phyloP scores from a whole-genome alignment of 2,888 invertebrate species.

The Hypena proboscidalis region DNA sequence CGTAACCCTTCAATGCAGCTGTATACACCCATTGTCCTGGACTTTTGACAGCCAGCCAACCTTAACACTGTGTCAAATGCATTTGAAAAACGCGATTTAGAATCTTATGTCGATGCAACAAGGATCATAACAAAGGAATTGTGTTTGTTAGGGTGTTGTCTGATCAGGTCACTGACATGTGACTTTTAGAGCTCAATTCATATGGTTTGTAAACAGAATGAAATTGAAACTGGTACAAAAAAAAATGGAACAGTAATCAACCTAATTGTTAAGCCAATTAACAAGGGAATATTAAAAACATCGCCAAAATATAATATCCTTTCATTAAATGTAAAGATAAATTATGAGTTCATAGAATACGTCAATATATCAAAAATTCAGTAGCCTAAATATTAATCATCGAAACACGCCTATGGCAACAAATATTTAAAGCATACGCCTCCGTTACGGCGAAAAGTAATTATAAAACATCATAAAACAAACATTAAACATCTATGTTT shows the following conservation, averaged over 20 bases:
- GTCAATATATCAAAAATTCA: no score
- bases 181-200: constrained; percentile 39
- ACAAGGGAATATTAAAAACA: neutral
- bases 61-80: constrained; percentile 46
- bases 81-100: constrained; percentile 23
- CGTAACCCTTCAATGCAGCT: constrained; percentile 56
- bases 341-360: no score
- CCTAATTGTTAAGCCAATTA: constrained; percentile 7
- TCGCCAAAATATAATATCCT: no score
- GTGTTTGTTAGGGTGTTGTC: constrained; percentile 25
- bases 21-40: constrained; percentile 60
- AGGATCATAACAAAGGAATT: constrained; percentile 17
- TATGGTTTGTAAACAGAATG: constrained; percentile 22
- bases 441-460: neutral
- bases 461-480: constrained; percentile 29
- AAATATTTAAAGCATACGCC: neutral
- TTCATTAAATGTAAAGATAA: no score
- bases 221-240: constrained; percentile 14
- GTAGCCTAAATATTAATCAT: no score
- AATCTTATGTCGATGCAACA: constrained; percentile 25
- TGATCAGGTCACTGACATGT: constrained; percentile 49
- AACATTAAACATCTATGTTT: constrained; percentile 37
- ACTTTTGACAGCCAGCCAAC: constrained; percentile 62
- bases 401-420: neutral
- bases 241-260: constrained; percentile 5